Evolutionary conservation across 1,140 invertebrate species (phyloP), one percentile per base, ranked within the genome.

Genomic region (Drosophila elegans): DNA sequence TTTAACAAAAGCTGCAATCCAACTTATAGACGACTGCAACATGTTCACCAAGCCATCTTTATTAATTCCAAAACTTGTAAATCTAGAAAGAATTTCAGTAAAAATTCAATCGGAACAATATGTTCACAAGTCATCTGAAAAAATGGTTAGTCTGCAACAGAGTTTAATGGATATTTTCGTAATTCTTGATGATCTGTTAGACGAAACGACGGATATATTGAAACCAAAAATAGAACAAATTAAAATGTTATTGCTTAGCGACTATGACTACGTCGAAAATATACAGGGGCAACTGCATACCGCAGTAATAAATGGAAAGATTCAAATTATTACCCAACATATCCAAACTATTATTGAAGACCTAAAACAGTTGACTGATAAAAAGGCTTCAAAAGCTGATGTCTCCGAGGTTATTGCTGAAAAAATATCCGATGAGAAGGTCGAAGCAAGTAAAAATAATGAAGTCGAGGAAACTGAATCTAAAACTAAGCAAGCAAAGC

Each of bases 81-180:
- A 74, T 38, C 41, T 90, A 2, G 78, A 90, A 54, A 69, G 53
- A 11, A 78, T 90, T 41, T 49, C 79, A 0, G 64, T 74, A 9
- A 76, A 51, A 45, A 68, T 78, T 27, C 84, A 75, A 42, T 53
- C 49, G 0, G 34, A 66, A 5, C 21, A 41, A 11, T 60, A 75
- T 34, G 45, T 73, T 7, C 74, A 90, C 51, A 91, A 91, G 49
- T 78, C 83, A 5, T 76, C 78, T 11, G 75, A 71, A 54, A 82
- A 74, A 52, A 83, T 89, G 75, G 68, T 89, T 3, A 63, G 74
- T 29, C 48, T 91, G 12, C 90, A 90, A 72, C 79, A 90, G 49
- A 82, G 66, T 52, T 41, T 91, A 27, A 90, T 91, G 80, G 78
- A 91, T 34, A 76, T 85, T 11, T 85, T 90, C 36, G 61, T 82